These are phyloP conservation scores for Lindbergichthys nudifrons DNA, from an alignment of 2,797 vertebrate species.

Conservation along the genomic window DNA sequence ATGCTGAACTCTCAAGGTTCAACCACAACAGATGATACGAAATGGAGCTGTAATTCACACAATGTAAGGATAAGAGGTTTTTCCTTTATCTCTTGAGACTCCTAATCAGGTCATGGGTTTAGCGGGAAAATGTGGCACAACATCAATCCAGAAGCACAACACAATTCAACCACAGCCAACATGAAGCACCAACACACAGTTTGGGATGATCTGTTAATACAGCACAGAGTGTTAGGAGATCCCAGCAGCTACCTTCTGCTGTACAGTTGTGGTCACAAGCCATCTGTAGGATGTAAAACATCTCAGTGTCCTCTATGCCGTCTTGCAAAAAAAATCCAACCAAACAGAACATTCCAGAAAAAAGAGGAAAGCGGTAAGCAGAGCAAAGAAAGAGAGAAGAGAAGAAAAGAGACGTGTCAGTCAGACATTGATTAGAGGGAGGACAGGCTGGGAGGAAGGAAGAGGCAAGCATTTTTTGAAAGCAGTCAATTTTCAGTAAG, in stretches of 20 bases:
- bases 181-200: conserved; percentile 73
- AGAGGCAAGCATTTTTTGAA: conserved; percentile 41
- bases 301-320: conserved; percentile 94
- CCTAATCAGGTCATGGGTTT: conserved; percentile 51
- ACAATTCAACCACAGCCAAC: conserved; percentile 66
- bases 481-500: conserved; percentile 41
- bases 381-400: conserved; percentile 61
- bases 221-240: conserved; percentile 87
- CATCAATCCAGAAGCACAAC: conserved; percentile 57
- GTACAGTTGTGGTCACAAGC: conserved; percentile 99
- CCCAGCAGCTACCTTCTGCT: conserved; percentile 99
- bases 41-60: conserved; percentile 24
- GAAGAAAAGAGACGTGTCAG: conserved; percentile 76
- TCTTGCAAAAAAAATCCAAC: conserved; percentile 90
- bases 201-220: conserved; percentile 82
- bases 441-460: conserved; percentile 52
- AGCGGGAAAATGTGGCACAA: conserved; percentile 41
- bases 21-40: conserved; percentile 15
- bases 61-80: conserved; percentile 11
- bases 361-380: conserved; percentile 75
- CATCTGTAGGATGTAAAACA: conserved; percentile 99
- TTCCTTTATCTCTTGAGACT: conserved; percentile 23
- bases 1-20: conserved; percentile 8
- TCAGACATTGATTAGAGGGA: conserved; percentile 75
- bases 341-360: conserved; percentile 84